Conservation (phyloP, 2,888 invertebrate genomes). For the Netelia inedita region DNA sequence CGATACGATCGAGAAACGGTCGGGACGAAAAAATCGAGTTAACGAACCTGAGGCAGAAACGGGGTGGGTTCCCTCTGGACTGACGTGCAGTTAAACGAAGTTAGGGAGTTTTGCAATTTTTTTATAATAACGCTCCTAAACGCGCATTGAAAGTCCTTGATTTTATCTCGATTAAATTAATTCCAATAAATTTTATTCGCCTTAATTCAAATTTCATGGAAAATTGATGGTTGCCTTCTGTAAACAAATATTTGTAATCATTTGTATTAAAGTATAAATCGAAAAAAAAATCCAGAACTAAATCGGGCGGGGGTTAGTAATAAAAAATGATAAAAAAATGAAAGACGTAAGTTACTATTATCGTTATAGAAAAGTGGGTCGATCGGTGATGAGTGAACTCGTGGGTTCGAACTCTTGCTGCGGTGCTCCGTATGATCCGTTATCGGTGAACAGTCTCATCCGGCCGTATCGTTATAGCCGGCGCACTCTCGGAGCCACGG, state of each 20-base stretch:
- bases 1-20: conserved; percentile 44
- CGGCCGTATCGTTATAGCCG: conserved; percentile 49
- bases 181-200: background rate
- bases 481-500: conserved; percentile 53
- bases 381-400: conserved; percentile 61
- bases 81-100: background rate
- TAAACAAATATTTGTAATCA: no score
- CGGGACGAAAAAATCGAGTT: conserved; percentile 23
- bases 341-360: conserved; percentile 42
- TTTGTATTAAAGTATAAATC: no score
- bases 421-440: conserved; percentile 50
- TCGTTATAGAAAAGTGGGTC: conserved; percentile 69
- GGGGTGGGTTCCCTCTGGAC: conserved; percentile 27
- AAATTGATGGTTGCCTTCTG: no score
- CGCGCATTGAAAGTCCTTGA: background rate
- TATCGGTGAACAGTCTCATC: conserved; percentile 63
- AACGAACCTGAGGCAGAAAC: conserved; percentile 25
- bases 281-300: no score
- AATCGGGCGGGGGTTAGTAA: conserved; percentile 12
- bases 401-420: conserved; percentile 27
- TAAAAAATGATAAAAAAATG: background rate
- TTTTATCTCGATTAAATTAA: background rate
- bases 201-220: no score
- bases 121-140: background rate
- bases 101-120: background rate